A percentile compares a stretch with the other conserved stretches of the same genome.
These are phyloP conservation scores for Lordiphosa collinella DNA, from an alignment of 1,140 invertebrate species.

Conservation along the genomic window DNA sequence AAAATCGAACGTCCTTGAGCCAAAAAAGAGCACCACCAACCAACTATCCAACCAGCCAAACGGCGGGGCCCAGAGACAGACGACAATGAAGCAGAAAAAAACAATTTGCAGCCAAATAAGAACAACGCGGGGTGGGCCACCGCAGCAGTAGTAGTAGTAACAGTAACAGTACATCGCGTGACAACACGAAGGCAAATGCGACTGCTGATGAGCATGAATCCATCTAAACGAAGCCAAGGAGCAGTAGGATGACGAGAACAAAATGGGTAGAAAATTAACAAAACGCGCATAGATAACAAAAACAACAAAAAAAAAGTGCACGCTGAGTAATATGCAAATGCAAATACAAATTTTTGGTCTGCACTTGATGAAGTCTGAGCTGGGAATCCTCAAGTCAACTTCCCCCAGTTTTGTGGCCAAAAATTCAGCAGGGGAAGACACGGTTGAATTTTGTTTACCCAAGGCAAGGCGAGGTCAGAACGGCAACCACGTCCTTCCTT, in stretches of 20 bases:
- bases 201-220: slow-evolving; percentile 64
- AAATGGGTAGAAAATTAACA: slow-evolving; percentile 75
- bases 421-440: background rate
- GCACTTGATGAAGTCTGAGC: slow-evolving; percentile 47
- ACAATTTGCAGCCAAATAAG: slow-evolving; percentile 65
- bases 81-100: slow-evolving; percentile 26
- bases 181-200: slow-evolving; percentile 57
- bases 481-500: slow-evolving; percentile 16
- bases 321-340: slow-evolving; percentile 31
- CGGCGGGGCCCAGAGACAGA: background rate
- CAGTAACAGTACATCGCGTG: slow-evolving; percentile 61
- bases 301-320: slow-evolving; percentile 5
- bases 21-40: slow-evolving; percentile 50
- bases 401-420: slow-evolving; percentile 36
- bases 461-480: slow-evolving; percentile 29
- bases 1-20: slow-evolving; percentile 72
- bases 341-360: slow-evolving; percentile 64
- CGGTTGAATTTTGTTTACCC: slow-evolving; percentile 36
- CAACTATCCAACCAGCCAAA: slow-evolving; percentile 11
- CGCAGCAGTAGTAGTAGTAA: too few relatives aligned
- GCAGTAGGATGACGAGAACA: slow-evolving; percentile 41
- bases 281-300: slow-evolving; percentile 64
- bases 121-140: slow-evolving; percentile 6
- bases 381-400: slow-evolving; percentile 41
- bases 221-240: slow-evolving; percentile 21